Conservation (phyloP, 2,888 invertebrate genomes). For the Odontocolon sp. region DNA sequence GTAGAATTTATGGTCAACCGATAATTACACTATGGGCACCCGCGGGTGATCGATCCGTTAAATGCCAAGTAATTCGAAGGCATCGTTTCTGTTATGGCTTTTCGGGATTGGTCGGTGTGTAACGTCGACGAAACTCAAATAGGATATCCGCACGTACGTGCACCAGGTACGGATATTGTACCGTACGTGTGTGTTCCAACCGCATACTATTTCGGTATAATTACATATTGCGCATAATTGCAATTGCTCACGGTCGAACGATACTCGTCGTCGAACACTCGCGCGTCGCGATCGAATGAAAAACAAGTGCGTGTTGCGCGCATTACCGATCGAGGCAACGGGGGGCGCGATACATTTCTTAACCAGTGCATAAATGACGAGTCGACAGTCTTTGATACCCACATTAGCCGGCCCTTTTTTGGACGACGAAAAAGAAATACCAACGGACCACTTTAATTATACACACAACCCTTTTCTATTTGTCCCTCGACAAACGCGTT, state of each 20-base stretch:
- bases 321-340: constrained; percentile 37
- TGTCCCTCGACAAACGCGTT: background rate
- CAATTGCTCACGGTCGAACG: background rate
- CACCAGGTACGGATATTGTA: background rate
- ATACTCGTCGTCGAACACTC: background rate
- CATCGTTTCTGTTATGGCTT: background rate
- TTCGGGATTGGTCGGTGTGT: constrained; percentile 13
- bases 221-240: background rate
- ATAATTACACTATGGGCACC: constrained; percentile 47
- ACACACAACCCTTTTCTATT: background rate
- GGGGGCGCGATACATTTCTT: constrained; percentile 46
- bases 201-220: background rate
- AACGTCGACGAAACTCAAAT: constrained; percentile 19
- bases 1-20: constrained; percentile 46
- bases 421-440: background rate
- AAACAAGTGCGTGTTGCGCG: constrained; percentile 26
- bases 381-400: constrained; percentile 37
- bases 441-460: constrained; percentile 14
- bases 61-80: constrained; percentile 36
- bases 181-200: background rate
- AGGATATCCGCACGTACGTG: too few species aligned
- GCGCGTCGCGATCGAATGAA: background rate
- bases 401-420: constrained; percentile 10
- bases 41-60: constrained; percentile 27
- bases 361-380: constrained; percentile 53